Conservation (phyloP, 2,113 vertebrate species). For the Rostratula benghalensis region DNA sequence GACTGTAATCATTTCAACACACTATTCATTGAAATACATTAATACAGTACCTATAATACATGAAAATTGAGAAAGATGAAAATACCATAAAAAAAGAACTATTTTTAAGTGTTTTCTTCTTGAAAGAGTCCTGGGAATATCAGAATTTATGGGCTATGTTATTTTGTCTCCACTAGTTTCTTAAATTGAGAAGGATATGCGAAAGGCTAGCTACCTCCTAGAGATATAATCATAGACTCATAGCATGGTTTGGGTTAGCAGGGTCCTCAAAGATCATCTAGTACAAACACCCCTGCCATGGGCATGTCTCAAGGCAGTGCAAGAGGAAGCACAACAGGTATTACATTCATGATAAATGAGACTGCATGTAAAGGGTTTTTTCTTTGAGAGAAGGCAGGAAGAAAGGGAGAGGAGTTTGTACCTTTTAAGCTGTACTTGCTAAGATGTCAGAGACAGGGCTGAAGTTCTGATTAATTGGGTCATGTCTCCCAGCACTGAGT, state of each 20-base stretch:
- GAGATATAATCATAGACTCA: not conserved
- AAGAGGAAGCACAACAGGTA: not conserved
- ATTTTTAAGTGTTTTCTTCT: not conserved
- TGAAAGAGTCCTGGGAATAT: not conserved
- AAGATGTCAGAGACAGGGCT: not conserved
- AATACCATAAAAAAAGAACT: not conserved
- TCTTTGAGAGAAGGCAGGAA: not conserved
- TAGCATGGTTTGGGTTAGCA: not conserved
- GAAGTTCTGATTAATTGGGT: not conserved
- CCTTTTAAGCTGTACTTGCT: not conserved
- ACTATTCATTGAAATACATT: constrained; percentile 18
- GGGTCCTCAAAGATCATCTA: not conserved
- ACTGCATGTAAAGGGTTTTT: not conserved
- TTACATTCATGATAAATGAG: not conserved
- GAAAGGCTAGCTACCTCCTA: not conserved
- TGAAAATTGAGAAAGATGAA: not conserved
- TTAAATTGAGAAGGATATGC: not conserved
- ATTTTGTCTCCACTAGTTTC: not conserved
- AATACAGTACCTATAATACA: not conserved
- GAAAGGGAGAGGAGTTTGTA: not conserved
- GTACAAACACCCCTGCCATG: not conserved
- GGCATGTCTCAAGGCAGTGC: not conserved
- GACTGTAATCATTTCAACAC: not conserved
- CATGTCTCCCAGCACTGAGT: not conserved
- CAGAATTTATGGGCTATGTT: not conserved